These are phyloP conservation scores for Cataglyphis altisquamis DNA, from an alignment of 2,888 invertebrate genomes.

Conservation along the genomic window DNA sequence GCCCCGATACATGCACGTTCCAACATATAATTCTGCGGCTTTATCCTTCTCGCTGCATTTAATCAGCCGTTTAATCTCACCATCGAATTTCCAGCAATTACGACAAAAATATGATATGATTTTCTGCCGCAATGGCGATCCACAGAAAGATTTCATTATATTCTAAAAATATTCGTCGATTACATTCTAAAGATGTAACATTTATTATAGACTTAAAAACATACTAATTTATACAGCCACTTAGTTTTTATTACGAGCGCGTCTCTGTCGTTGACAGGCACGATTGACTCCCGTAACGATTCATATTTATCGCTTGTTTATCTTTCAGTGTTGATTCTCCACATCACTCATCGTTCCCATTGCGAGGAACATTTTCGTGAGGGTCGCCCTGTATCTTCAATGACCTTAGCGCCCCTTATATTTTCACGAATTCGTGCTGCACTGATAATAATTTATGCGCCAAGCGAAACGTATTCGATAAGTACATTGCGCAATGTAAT, in stretches of 20 bases:
- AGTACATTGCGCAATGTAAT: slow-evolving; percentile 55
- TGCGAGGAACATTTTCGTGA: slow-evolving; percentile 20
- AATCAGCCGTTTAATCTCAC: background rate
- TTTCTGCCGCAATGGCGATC: background rate
- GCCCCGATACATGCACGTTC: background rate
- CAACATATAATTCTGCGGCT: slow-evolving; percentile 23
- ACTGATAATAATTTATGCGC: slow-evolving; percentile 59
- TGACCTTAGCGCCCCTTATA: slow-evolving; percentile 60
- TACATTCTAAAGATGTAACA: background rate
- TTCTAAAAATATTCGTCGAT: background rate
- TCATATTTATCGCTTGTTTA: slow-evolving; percentile 61
- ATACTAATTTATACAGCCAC: slow-evolving; percentile 3
- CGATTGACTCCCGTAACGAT: slow-evolving; percentile 23
- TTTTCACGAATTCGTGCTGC: slow-evolving; percentile 47
- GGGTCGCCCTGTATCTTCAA: slow-evolving; percentile 59
- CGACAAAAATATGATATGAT: background rate
- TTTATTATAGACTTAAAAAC: background rate
- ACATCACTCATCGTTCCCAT: background rate
- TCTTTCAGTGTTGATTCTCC: slow-evolving; percentile 63
- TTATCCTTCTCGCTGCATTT: background rate
- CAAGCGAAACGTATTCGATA: slow-evolving; percentile 20
- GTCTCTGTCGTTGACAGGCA: background rate
- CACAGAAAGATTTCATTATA: background rate
- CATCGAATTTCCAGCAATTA: slow-evolving; percentile 8
- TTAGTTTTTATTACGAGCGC: slow-evolving; percentile 13